Evolutionary conservation across 2,888 invertebrate species (phyloP).

Genomic region (Athalia rosae): DNA sequence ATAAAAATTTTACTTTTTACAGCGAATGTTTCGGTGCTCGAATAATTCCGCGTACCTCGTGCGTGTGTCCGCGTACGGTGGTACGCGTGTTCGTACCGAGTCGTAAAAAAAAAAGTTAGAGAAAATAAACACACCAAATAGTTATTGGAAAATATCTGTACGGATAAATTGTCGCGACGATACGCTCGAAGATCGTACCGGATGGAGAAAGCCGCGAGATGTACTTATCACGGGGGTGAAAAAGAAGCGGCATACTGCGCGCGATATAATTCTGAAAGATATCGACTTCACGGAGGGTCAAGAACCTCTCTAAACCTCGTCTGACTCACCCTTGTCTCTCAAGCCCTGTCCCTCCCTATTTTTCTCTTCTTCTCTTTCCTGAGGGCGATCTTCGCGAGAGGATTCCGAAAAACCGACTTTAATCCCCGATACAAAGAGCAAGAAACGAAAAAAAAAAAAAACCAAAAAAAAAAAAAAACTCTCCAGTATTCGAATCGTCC

Average conservation of each 20-base stretch:
- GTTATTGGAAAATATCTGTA: not conserved
- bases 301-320: conserved; percentile 8
- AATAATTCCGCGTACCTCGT: not conserved
- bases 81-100: not conserved
- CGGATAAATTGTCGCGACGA: too few relatives aligned
- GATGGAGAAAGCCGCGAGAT: too few relatives aligned
- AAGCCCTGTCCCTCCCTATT: not conserved
- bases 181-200: too few relatives aligned
- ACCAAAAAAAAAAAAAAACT: too few relatives aligned
- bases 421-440: too few relatives aligned
- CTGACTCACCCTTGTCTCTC: not conserved
- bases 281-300: conserved; percentile 3
- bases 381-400: not conserved
- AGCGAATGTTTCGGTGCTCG: not conserved
- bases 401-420: too few relatives aligned
- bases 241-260: not conserved
- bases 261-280: not conserved
- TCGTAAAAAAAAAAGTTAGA: not conserved
- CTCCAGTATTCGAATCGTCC: too few relatives aligned
- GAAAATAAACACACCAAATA: not conserved
- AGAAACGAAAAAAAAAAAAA: too few relatives aligned
- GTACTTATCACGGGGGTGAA: not conserved
- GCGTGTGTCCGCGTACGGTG: not conserved
- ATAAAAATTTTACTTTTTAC: not conserved
- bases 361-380: not conserved